These are phyloP conservation scores for Myotis findleyi DNA, from an alignment of 2,797 vertebrate species.

Conservation along the genomic window DNA sequence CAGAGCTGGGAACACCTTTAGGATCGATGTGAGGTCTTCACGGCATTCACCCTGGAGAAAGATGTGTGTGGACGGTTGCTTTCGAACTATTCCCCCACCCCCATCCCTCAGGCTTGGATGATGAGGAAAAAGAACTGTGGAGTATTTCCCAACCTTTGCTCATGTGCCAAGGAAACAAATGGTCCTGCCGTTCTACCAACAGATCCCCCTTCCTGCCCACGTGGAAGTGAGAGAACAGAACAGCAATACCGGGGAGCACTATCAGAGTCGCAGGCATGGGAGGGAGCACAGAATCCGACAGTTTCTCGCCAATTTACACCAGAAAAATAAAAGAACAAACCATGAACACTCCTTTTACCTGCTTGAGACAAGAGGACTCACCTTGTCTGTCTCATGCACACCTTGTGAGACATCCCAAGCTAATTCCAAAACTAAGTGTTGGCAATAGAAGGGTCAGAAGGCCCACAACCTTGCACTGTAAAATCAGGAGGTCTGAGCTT, in stretches of 20 bases:
- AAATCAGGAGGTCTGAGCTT: background rate
- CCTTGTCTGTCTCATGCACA: background rate
- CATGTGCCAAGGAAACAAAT: background rate
- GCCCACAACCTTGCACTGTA: background rate
- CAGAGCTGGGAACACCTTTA: accelerated
- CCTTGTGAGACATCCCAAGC: background rate
- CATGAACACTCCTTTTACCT: background rate
- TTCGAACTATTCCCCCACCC: background rate
- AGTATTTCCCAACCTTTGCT: background rate
- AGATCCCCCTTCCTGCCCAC: too few relatives aligned
- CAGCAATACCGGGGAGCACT: accelerated
- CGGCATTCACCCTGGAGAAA: background rate
- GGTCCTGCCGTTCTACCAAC: background rate
- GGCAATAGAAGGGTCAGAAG: background rate
- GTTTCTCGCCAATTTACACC: background rate
- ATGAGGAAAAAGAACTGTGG: accelerated
- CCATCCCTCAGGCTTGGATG: background rate
- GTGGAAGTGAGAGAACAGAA: background rate
- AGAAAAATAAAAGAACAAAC: background rate
- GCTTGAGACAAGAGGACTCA: background rate
- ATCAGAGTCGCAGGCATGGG: accelerated
- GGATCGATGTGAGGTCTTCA: accelerated
- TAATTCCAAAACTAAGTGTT: background rate
- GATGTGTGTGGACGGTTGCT: background rate
- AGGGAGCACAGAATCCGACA: background rate